A percentile compares a stretch with the other conserved stretches of the same genome.
These are phyloP conservation scores for Montipora efflorescens DNA, from an alignment of 64 coral and sea anemone genomes.

Conservation along the genomic window DNA sequence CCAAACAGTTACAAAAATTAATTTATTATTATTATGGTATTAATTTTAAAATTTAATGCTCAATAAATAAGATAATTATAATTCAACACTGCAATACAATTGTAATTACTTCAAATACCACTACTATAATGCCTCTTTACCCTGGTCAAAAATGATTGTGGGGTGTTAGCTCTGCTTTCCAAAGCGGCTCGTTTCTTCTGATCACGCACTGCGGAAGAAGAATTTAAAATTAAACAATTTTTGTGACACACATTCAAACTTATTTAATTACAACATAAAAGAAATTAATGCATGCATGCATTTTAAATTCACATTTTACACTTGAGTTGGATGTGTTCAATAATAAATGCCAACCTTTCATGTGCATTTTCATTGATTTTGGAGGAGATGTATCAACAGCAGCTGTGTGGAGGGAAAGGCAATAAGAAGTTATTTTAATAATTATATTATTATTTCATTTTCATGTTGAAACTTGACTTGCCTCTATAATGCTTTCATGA, in stretches of 20 bases:
- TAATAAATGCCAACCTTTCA: slow-evolving; percentile 41
- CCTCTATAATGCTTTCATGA: no score
- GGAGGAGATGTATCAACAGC: slow-evolving; percentile 73
- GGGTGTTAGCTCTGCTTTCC: slow-evolving; percentile 34
- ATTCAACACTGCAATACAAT: no score
- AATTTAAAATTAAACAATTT: background rate
- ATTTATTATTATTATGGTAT: no score
- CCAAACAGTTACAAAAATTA: no score
- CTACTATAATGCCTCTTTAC: background rate
- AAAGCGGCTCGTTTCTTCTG: slow-evolving; percentile 51
- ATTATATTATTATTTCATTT: background rate
- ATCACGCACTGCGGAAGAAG: slow-evolving; percentile 35
- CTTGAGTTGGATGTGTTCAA: background rate
- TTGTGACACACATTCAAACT: no score
- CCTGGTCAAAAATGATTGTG: background rate
- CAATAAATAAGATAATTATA: no score
- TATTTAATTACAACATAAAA: no score
- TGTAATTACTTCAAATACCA: no score
- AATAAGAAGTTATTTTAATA: background rate
- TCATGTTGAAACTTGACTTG: no score
- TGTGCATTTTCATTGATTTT: slow-evolving; percentile 68
- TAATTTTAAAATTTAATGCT: no score
- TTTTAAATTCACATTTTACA: no score
- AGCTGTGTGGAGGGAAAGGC: slow-evolving; percentile 15
- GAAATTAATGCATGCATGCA: no score